Percentiles rank a stretch among this genome's conserved stretches.
Conservation (phyloP, 2,113 vertebrate species). For the Sturnira hondurensis region DNA sequence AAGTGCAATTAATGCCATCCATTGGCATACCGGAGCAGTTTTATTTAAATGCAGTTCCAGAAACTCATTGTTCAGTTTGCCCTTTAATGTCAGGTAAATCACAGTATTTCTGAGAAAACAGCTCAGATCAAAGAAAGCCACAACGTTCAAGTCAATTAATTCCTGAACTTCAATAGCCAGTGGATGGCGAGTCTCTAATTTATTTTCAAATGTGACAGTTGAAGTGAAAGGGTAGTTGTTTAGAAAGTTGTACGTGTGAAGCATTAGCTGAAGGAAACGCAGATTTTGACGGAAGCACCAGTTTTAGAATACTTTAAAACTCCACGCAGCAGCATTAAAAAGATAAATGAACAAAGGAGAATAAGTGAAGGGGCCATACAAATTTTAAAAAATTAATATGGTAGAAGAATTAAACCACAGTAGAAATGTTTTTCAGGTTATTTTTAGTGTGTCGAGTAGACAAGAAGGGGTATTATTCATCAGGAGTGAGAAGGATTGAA, state of each 20-base stretch:
- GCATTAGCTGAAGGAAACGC: neutral
- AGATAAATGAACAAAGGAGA: slow-evolving; percentile 38
- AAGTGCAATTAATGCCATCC: slow-evolving; percentile 22
- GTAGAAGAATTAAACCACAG: slow-evolving; percentile 52
- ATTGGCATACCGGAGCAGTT: neutral
- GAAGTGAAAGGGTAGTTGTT: slow-evolving; percentile 11
- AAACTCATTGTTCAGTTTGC: neutral
- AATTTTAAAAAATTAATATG: slow-evolving; percentile 55
- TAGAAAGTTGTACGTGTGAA: slow-evolving; percentile 23
- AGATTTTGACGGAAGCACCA: slow-evolving; percentile 14
- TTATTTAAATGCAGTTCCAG: neutral
- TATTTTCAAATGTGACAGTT: slow-evolving; percentile 58
- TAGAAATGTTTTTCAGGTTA: slow-evolving; percentile 65
- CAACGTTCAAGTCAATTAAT: slow-evolving; percentile 71
- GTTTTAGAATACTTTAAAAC: slow-evolving; percentile 33
- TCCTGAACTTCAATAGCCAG: slow-evolving; percentile 66
- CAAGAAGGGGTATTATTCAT: slow-evolving; percentile 71
- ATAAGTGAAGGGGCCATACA: slow-evolving; percentile 9
- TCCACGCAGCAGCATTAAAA: neutral
- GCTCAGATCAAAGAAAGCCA: slow-evolving; percentile 66
- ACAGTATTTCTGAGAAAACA: slow-evolving; percentile 48
- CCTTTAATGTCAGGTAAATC: slow-evolving; percentile 61
- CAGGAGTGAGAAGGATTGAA: slow-evolving; percentile 63
- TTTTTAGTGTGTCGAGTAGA: slow-evolving; percentile 63
- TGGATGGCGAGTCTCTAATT: slow-evolving; percentile 61